A percentile compares a stretch with the other conserved stretches of the same genome.
These are phyloP conservation scores for Plemyria rubiginata DNA, from an alignment of 2,888 invertebrate species.

Conservation along the genomic window DNA sequence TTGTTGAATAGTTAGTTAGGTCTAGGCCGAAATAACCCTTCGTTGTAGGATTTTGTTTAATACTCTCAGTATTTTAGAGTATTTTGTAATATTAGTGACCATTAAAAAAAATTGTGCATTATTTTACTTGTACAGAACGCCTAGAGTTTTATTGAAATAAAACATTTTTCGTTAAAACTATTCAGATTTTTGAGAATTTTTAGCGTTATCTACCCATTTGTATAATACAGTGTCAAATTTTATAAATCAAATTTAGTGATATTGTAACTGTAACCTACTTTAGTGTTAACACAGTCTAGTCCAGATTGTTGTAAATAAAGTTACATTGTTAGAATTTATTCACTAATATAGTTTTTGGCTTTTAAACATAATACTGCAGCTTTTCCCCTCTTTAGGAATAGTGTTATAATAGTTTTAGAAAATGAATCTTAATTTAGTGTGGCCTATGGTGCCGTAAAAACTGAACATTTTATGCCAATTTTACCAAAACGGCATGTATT, in stretches of 20 bases:
- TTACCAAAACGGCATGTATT: not conserved
- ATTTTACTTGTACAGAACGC: not conserved
- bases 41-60: conserved; percentile 51
- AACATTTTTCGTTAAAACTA: conserved; percentile 2
- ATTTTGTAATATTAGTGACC: not conserved
- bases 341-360: conserved; percentile 21
- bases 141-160: not conserved
- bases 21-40: conserved; percentile 71
- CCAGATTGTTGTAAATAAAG: conserved; percentile 35
- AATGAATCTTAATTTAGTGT: not conserved
- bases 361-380: conserved; percentile 31
- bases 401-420: conserved; percentile 10
- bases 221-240: conserved; percentile 30
- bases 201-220: conserved; percentile 17
- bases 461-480: not conserved
- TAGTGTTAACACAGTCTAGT: conserved; percentile 26
- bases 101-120: not conserved
- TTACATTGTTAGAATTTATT: conserved; percentile 15
- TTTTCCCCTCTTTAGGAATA: conserved; percentile 24
- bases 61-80: conserved; percentile 49
- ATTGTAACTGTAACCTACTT: not conserved
- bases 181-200: conserved; percentile 13
- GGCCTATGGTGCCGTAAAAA: not conserved
- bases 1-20: conserved; percentile 32
- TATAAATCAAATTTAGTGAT: conserved; percentile 12